Conservation (phyloP, 1,140 invertebrate species). For the Caenorhabditis elegans region WBcel235 BX284602.5:8775501-8776000, state of each 20-base stretch:
- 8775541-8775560: neutral
- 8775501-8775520: neutral
- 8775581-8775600: neutral
- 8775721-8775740: neutral
- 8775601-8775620: neutral
- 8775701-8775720: no score
- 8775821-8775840: neutral
- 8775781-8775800: neutral
- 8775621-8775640: neutral
- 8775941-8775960: neutral
- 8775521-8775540: neutral
- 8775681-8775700: no score
- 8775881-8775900: neutral
- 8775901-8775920: neutral
- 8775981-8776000: neutral
- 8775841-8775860: neutral
- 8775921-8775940: neutral
- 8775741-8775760: neutral
- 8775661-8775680: neutral
- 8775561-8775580: neutral
- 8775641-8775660: neutral
- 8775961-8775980: neutral
- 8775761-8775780: neutral
- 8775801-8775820: neutral
- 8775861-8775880: neutral